Evolutionary conservation across 2,113 vertebrate species (phyloP).

Genomic region (Lampris megalopsis): DNA sequence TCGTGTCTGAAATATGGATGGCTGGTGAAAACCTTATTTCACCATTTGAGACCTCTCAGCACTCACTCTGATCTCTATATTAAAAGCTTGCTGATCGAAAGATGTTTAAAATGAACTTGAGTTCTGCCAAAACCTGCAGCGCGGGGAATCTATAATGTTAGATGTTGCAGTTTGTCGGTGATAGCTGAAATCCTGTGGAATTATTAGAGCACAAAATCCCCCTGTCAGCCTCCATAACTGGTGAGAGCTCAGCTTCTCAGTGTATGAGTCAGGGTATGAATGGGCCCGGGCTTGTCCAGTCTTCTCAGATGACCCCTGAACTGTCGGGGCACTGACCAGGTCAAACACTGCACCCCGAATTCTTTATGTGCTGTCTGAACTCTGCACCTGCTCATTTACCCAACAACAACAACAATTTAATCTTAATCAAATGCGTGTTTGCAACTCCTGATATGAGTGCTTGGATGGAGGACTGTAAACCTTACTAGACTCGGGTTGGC

Average conservation of each 20-base stretch:
- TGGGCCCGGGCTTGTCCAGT: not conserved
- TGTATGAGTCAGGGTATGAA: not conserved
- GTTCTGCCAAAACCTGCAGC: slow-evolving; percentile 2
- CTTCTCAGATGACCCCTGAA: not conserved
- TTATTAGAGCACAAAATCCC: not conserved
- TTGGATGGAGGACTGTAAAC: too few relatives aligned
- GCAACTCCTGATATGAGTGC: too few relatives aligned
- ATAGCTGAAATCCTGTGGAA: slow-evolving; percentile 23
- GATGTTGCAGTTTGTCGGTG: slow-evolving; percentile 45
- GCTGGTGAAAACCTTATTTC: slow-evolving; percentile 32
- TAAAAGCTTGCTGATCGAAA: not conserved
- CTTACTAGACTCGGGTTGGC: not conserved
- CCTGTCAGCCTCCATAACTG: not conserved
- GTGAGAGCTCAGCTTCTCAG: not conserved
- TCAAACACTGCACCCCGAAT: slow-evolving; percentile 8
- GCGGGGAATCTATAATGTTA: slow-evolving; percentile 18
- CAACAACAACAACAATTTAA: not conserved
- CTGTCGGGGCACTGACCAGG: slow-evolving; percentile 13
- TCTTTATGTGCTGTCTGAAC: not conserved
- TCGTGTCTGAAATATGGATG: slow-evolving; percentile 5
- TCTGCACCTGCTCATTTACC: slow-evolving; percentile 16
- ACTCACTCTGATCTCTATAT: not conserved
- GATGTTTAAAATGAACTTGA: slow-evolving; percentile 19
- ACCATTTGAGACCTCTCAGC: slow-evolving; percentile 12
- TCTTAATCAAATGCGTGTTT: too few relatives aligned